Evolutionary conservation across 2,797 vertebrate genomes (phyloP).

Genomic region (Oophaga sylvatica): DNA sequence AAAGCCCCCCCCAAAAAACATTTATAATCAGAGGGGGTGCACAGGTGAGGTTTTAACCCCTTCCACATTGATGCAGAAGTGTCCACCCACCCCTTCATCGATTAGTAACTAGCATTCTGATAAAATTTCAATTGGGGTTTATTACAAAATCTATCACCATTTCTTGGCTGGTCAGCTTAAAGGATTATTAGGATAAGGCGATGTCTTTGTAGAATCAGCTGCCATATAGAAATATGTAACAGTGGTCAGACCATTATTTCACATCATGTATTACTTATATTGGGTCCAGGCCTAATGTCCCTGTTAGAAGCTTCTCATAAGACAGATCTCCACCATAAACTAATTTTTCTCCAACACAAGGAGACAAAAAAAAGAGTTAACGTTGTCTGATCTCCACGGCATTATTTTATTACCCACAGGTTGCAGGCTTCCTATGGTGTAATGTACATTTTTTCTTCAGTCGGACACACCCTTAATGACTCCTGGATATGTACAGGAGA

Average conservation of each 20-base stretch:
- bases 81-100: constrained; percentile 22
- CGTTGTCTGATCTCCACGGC: neutral
- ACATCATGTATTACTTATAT: constrained; percentile 1
- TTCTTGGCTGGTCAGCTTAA: neutral
- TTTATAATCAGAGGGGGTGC: constrained; percentile 15
- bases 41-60: constrained; percentile 52
- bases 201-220: neutral
- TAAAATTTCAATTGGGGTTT: neutral
- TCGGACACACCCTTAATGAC: constrained; percentile 61
- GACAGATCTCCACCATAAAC: constrained; percentile 12
- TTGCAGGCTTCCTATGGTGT: constrained; percentile 32
- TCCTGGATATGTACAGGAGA: constrained; percentile 52
- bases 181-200: neutral
- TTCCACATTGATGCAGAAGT: constrained; percentile 38
- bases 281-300: constrained; percentile 18
- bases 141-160: neutral
- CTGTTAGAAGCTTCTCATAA: constrained; percentile 21
- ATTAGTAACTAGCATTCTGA: neutral
- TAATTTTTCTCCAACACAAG: neutral
- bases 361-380: neutral
- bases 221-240: constrained; percentile 8
- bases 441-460: constrained; percentile 37
- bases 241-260: constrained; percentile 9
- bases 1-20: neutral
- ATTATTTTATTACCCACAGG: constrained; percentile 19